Conservation (phyloP, 2,113 vertebrate species). For the Cyphomyrus plagiostoma region DNA sequence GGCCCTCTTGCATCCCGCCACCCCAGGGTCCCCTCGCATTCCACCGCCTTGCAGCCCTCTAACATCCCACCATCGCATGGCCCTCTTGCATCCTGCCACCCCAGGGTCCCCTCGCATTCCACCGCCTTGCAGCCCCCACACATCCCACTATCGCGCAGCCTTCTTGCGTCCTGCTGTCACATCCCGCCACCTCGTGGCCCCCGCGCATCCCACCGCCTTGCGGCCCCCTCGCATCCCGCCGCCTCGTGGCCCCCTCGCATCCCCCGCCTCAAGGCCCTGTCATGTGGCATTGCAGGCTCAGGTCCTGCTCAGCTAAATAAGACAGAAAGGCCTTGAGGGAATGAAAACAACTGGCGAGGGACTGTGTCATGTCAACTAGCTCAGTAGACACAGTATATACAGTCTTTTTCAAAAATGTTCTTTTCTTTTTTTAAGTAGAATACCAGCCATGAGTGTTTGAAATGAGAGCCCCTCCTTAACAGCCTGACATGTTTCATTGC, state of each 20-base stretch:
- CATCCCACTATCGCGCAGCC: too few relatives aligned
- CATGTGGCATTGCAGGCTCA: neutral
- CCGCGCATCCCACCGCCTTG: fast-evolving
- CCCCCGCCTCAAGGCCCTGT: neutral
- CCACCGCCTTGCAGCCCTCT: fast-evolving
- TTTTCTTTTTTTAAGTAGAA: neutral
- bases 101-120: fast-evolving
- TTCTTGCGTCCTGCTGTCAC: neutral
- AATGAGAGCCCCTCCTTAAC: neutral
- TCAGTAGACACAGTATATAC: neutral
- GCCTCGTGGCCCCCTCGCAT: too few relatives aligned
- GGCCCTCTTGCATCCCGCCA: neutral
- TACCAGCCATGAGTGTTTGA: neutral
- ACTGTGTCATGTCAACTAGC: neutral
- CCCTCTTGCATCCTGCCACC: neutral
- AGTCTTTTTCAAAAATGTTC: neutral
- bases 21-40: fast-evolving
- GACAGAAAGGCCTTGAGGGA: neutral
- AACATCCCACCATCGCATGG: too few relatives aligned
- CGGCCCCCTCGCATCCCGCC: too few relatives aligned
- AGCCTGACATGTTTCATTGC: neutral
- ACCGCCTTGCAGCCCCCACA: fast-evolving
- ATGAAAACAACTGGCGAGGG: neutral
- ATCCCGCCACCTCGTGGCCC: neutral
- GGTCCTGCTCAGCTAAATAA: neutral